These are phyloP conservation scores for Thelaira solivaga DNA, from an alignment of 2,888 invertebrate species.

Conservation along the genomic window DNA sequence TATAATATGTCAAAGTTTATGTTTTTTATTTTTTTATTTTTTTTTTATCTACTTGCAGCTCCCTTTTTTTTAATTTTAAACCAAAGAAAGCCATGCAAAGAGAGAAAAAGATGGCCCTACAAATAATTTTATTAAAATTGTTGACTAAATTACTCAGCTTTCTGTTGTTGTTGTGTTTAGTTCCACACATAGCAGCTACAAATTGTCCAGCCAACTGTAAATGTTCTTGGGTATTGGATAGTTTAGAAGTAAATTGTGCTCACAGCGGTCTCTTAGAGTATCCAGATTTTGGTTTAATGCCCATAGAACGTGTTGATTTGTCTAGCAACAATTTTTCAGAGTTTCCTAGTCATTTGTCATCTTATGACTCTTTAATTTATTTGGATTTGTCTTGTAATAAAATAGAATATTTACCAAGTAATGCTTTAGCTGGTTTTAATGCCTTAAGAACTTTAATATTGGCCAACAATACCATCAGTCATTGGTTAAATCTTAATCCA, in stretches of 20 bases:
- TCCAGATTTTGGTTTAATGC: slow-evolving; percentile 70
- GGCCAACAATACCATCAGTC: slow-evolving; percentile 81
- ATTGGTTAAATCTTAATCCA: slow-evolving; percentile 80
- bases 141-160: background rate
- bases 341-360: slow-evolving; percentile 79
- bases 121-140: background rate
- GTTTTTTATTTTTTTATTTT: background rate
- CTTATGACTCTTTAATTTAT: slow-evolving; percentile 78
- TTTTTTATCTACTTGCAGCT: no score
- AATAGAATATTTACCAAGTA: slow-evolving; percentile 78
- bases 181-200: slow-evolving; percentile 42
- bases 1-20: background rate
- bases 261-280: slow-evolving; percentile 66
- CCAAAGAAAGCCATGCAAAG: background rate
- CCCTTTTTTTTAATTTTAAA: no score
- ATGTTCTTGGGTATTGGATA: slow-evolving; percentile 73
- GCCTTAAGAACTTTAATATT: slow-evolving; percentile 81
- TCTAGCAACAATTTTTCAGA: slow-evolving; percentile 81
- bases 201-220: slow-evolving; percentile 72
- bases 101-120: background rate
- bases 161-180: background rate
- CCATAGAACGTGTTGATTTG: slow-evolving; percentile 81
- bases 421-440: slow-evolving; percentile 79
- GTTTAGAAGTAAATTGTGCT: slow-evolving; percentile 73
- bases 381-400: slow-evolving; percentile 80